Conservation (phyloP, 2,113 vertebrate genomes). For the Carlito syrichta region DNA sequence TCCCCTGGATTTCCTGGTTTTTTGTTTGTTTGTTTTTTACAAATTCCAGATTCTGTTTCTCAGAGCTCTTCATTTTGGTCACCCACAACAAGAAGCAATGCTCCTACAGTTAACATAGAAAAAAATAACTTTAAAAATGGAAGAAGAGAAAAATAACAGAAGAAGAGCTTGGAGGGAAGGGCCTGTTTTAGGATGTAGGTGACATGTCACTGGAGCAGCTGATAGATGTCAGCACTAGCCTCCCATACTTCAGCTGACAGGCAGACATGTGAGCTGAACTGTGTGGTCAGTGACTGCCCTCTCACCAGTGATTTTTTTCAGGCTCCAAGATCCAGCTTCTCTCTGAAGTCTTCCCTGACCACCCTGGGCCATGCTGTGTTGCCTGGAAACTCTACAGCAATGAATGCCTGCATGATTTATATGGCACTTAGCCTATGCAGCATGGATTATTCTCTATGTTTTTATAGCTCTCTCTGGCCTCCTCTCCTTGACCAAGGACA, state of each 20-base stretch:
- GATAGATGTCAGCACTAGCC: neutral
- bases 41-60: neutral
- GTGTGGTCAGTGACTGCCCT: neutral
- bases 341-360: neutral
- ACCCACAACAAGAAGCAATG: neutral
- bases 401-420: neutral
- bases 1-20: neutral
- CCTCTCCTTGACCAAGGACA: neutral
- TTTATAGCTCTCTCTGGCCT: conserved; percentile 34
- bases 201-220: neutral
- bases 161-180: neutral
- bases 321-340: neutral
- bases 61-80: neutral
- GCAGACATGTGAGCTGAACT: neutral
- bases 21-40: neutral
- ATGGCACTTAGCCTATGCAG: neutral
- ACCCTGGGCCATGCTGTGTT: neutral
- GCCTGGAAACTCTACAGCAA: neutral
- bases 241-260: neutral
- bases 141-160: too few species aligned
- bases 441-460: neutral
- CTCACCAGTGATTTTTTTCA: neutral
- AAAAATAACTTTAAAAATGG: neutral
- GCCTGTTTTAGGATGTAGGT: neutral
- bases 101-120: neutral